Base-by-base conservation (phyloP, 2,113 vertebrate species). In the Aegithalos caudatus region DNA sequence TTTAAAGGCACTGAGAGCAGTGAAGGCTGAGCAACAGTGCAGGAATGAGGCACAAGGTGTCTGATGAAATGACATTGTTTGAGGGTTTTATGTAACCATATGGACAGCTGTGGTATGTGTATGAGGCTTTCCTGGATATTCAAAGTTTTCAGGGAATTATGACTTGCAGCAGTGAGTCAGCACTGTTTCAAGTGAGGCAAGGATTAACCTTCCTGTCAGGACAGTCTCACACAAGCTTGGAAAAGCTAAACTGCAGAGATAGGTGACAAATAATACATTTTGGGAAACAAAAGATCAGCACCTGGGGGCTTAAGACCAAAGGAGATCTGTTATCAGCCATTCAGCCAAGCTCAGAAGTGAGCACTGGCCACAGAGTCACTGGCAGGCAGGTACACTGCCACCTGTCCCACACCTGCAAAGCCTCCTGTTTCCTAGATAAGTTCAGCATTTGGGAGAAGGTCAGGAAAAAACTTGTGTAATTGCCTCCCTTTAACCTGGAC, bases 291-390 rank as follows among this genome's bases (percentile, higher is more conserved):
- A 64, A 57, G 31, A 28, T 22, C 38, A 62, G 25, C 25, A 18
- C 20, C 65, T 65, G 42, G 33, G 24, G 33, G 47, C 24, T 54
- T 35, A 16, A 65, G 33, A 47, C 5, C 64, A 73, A 73, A 76
- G 57, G 18, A 65, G 58, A n/a, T 45, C 27, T 51, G 53, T 17
- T 21, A 58, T 3, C 70, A 71, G 1, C 13, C 61, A 31, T 11
- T 50, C 28, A 80, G 44, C 40, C 24, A 25, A 20, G 60, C 60
- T 17, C 45, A 95, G 81, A 60, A 47, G 25, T 3, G 45, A 81
- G 27, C 0, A 1, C 3, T 86, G 83, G 28, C 51, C 0, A 0
- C 37, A 29, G 45, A 8, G 28, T 6, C 33, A 24, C 37, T 13
- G 31, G 17, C 45, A 33, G 57, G 33, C 37, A 70, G 38, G 54